A percentile compares a stretch with the other conserved stretches of the same genome.
phyloP scores from a whole-genome alignment of 2,888 invertebrate species.

The Cosmia trapezina region DNA sequence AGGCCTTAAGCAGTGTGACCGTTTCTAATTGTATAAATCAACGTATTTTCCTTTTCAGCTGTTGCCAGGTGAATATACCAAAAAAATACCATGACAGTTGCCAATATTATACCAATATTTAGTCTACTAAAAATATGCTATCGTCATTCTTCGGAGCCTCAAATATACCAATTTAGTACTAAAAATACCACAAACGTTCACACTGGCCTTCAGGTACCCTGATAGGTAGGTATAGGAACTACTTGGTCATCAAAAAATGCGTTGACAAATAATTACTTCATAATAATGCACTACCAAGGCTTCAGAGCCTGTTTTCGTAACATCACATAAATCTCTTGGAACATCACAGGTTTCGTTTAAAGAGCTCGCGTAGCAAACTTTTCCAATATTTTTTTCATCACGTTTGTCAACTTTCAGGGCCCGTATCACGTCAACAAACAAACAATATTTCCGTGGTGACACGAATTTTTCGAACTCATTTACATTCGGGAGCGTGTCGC shows the following conservation, averaged over 20 bases:
- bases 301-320: constrained; percentile 56
- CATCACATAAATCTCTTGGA: constrained; percentile 63
- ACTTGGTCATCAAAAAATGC: neutral
- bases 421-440: constrained; percentile 83
- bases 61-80: too few species aligned
- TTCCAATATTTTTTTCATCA: constrained; percentile 88
- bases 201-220: too few species aligned
- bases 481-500: constrained; percentile 78
- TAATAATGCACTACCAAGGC: constrained; percentile 18
- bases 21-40: too few species aligned
- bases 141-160: too few species aligned
- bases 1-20: too few species aligned
- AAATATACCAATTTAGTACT: too few species aligned
- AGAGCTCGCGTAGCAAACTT: constrained; percentile 78
- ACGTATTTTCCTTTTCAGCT: too few species aligned
- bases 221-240: neutral
- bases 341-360: constrained; percentile 72
- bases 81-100: too few species aligned
- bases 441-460: constrained; percentile 82
- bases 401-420: constrained; percentile 80
- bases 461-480: constrained; percentile 83
- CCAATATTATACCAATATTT: too few species aligned
- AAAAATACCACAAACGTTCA: too few species aligned
- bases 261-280: constrained; percentile 7
- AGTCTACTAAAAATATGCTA: too few species aligned